These are phyloP conservation scores for Melangyna quadrimaculata DNA, from an alignment of 2,888 invertebrate species.

Conservation along the genomic window DNA sequence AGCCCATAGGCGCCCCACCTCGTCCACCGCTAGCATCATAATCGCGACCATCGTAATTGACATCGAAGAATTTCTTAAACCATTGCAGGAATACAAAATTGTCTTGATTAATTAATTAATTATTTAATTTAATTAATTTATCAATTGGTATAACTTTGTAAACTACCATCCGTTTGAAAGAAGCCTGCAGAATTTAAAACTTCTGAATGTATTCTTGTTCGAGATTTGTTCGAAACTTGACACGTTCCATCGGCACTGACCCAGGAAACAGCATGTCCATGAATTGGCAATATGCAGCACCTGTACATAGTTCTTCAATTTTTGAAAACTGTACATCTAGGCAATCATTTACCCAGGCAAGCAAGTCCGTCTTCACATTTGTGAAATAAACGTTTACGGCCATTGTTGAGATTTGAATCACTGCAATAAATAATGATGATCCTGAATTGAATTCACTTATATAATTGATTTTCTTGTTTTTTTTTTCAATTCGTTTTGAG, in stretches of 20 bases:
- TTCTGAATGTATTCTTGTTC: constrained; percentile 99
- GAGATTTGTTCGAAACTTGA: constrained; percentile 98
- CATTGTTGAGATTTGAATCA: too few relatives aligned
- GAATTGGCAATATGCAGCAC: constrained; percentile 98
- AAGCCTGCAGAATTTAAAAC: constrained; percentile 98
- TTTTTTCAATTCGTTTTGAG: too few relatives aligned
- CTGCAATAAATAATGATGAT: too few relatives aligned
- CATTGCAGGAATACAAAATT: constrained; percentile 99
- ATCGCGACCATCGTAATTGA: constrained; percentile 97
- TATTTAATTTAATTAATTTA: constrained; percentile 95
- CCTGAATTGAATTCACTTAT: too few relatives aligned
- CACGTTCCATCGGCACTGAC: constrained; percentile 93
- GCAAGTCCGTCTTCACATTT: constrained; percentile 98
- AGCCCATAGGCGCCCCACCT: constrained; percentile 92
- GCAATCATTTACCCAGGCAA: constrained; percentile 99
- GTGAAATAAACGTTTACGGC: constrained; percentile 99
- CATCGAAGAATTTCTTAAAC: constrained; percentile 99
- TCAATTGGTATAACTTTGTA: constrained; percentile 92
- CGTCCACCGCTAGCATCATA: constrained; percentile 95
- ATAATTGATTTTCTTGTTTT: too few relatives aligned
- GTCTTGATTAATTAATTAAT: constrained; percentile 99
- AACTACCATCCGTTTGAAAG: constrained; percentile 97
- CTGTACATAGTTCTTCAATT: constrained; percentile 98
- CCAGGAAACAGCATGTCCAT: constrained; percentile 99
- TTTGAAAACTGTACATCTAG: constrained; percentile 95